Conservation (phyloP, 92 coral and sea anemone genomes). For the Anthopleura xanthogrammica region DNA sequence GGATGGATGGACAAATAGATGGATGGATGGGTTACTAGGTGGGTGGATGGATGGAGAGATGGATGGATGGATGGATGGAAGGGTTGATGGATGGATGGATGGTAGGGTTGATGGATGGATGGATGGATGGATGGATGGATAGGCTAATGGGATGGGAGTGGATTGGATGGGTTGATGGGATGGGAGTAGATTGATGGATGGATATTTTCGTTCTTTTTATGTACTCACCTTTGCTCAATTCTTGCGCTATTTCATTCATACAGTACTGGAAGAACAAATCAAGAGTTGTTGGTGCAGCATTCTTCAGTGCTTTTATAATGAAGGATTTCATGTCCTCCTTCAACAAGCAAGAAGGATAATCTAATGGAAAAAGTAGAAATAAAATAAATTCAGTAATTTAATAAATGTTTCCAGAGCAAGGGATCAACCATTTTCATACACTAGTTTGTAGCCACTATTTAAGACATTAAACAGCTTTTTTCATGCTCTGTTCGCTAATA, state of each 20-base stretch:
- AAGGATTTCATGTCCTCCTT: slow-evolving; percentile 51
- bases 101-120: too few species aligned
- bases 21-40: not conserved
- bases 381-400: too few species aligned
- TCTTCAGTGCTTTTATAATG: slow-evolving; percentile 49
- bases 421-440: too few species aligned
- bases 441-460: too few species aligned
- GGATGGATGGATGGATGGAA: not conserved
- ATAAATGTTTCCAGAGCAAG: too few species aligned
- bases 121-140: too few species aligned
- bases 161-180: too few species aligned
- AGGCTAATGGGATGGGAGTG: too few species aligned
- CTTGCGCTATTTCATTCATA: slow-evolving; percentile 71
- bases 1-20: not conserved
- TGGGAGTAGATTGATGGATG: too few species aligned
- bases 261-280: slow-evolving; percentile 75
- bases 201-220: too few species aligned
- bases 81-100: not conserved
- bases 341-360: slow-evolving; percentile 74
- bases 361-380: slow-evolving; percentile 12
- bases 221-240: slow-evolving; percentile 72
- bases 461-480: too few species aligned
- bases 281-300: slow-evolving; percentile 52
- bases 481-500: too few species aligned
- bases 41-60: not conserved